Conservation (phyloP, 2,888 invertebrate genomes). For the Synanthedon vespiformis region DNA sequence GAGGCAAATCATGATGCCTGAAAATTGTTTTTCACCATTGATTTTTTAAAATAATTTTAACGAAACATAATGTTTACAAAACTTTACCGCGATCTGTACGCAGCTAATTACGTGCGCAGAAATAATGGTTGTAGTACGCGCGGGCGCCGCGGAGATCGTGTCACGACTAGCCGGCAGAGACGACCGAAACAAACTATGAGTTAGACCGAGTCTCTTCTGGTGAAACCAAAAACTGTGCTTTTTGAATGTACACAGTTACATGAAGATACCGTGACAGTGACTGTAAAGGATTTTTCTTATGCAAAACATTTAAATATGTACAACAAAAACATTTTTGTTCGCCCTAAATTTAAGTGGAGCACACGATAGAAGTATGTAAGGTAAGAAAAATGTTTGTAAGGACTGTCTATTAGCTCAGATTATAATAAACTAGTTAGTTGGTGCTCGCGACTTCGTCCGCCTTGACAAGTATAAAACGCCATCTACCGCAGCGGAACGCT, state of each 20-base stretch:
- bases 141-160: background rate
- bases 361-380: too few relatives aligned
- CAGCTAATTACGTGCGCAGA: background rate
- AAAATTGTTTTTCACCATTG: slow-evolving; percentile 11
- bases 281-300: slow-evolving; percentile 16
- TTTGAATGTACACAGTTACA: slow-evolving; percentile 26
- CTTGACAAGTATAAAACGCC: too few relatives aligned
- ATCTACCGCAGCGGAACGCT: too few relatives aligned
- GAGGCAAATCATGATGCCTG: slow-evolving; percentile 28
- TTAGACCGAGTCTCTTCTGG: too few relatives aligned
- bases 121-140: background rate
- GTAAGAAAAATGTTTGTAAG: too few relatives aligned
- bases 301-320: too few relatives aligned
- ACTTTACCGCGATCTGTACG: background rate
- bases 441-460: too few relatives aligned
- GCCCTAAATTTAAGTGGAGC: too few relatives aligned
- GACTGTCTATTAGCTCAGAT: too few relatives aligned
- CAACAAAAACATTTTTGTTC: too few relatives aligned
- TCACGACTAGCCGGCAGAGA: slow-evolving; percentile 3
- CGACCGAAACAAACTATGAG: slow-evolving; percentile 18
- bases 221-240: slow-evolving; percentile 9
- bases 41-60: slow-evolving; percentile 2
- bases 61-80: background rate
- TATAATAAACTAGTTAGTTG: too few relatives aligned
- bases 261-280: slow-evolving; percentile 15